phyloP scores from a whole-genome alignment of 2,888 invertebrate species.

The Eilema sororculum region DNA sequence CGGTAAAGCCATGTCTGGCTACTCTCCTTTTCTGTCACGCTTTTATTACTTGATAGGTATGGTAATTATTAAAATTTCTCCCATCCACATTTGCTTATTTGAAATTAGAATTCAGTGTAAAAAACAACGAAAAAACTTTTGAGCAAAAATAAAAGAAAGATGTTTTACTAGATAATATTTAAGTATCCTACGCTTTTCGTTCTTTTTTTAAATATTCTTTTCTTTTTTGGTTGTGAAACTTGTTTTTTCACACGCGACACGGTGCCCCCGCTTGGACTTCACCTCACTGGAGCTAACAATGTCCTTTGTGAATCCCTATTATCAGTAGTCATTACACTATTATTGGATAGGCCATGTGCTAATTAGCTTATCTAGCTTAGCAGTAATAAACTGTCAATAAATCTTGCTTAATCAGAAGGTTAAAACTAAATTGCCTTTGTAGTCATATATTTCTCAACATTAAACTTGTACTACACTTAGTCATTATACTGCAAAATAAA shows the following conservation, averaged over 20 bases:
- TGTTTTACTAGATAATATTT: neutral
- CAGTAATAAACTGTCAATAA: neutral
- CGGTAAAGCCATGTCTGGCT: neutral
- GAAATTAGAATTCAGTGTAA: conserved; percentile 2
- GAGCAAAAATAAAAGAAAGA: neutral
- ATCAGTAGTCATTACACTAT: neutral
- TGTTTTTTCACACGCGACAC: neutral
- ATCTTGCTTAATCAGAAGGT: neutral
- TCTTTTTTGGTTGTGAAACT: neutral
- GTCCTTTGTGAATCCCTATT: neutral
- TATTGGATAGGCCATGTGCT: neutral
- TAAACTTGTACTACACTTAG: neutral
- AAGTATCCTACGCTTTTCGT: neutral
- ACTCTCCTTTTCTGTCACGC: conserved; percentile 1
- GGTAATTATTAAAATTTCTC: conserved; percentile 4
- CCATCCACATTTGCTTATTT: neutral
- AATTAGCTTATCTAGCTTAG: neutral
- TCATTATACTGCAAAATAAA: too few species aligned
- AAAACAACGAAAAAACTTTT: neutral
- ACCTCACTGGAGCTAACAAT: neutral
- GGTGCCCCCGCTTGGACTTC: neutral
- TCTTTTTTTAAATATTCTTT: neutral
- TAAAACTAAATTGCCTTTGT: neutral
- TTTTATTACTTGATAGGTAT: conserved; percentile 2
- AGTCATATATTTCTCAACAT: neutral